These are phyloP conservation scores for Calephelis virginiensis DNA, from an alignment of 1,140 invertebrate genomes.

Conservation along the genomic window DNA sequence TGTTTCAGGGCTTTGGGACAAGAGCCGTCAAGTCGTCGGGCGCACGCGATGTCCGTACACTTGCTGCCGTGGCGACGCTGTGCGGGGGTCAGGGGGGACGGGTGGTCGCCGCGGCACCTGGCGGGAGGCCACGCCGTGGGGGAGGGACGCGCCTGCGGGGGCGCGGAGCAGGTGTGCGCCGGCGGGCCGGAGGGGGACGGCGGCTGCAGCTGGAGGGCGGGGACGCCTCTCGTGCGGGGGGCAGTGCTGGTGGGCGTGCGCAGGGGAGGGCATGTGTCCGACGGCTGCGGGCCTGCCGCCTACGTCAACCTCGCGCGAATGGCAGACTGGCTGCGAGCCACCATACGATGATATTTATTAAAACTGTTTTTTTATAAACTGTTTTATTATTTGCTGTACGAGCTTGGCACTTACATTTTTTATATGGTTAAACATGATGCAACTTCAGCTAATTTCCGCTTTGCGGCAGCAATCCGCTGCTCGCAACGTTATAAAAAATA, in stretches of 20 bases:
- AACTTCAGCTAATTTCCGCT: too few relatives aligned
- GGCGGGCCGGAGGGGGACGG: constrained; percentile 29
- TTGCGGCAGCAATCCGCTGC: too few relatives aligned
- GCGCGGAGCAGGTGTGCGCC: constrained; percentile 31
- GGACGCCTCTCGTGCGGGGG: constrained; percentile 43
- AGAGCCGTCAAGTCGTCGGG: not conserved
- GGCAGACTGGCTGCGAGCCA: constrained; percentile 39
- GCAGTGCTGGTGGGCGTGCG: constrained; percentile 39
- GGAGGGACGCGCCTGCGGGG: not conserved
- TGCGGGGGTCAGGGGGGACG: too few relatives aligned
- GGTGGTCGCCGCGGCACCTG: too few relatives aligned
- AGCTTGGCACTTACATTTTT: too few relatives aligned
- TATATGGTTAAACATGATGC: too few relatives aligned
- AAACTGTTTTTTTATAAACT: not conserved
- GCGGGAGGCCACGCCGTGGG: not conserved
- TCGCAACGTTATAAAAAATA: too few relatives aligned
- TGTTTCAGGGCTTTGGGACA: not conserved
- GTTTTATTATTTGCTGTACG: not conserved
- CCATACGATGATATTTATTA: not conserved
- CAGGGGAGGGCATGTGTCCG: constrained; percentile 31
- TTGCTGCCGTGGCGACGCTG: too few relatives aligned
- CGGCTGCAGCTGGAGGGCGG: constrained; percentile 48
- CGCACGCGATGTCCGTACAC: constrained; percentile 27
- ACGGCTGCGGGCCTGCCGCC: constrained; percentile 43
- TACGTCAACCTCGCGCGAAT: constrained; percentile 43